Conservation (phyloP, 2,797 vertebrate genomes). For the Centropyge bicolor region DNA sequence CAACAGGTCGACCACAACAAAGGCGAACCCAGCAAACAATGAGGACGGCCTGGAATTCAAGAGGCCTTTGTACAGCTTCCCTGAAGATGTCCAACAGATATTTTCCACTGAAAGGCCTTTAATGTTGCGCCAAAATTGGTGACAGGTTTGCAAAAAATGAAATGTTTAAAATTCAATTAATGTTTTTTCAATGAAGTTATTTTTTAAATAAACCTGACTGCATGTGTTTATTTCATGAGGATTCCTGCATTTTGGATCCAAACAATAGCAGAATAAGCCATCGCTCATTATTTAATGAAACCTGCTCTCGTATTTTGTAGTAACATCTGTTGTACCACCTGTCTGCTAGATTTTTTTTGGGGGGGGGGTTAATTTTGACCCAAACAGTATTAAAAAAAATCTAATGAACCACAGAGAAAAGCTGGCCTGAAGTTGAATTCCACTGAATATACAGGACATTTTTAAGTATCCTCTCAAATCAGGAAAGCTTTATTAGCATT, state of each 20-base stretch:
- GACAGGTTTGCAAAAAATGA: conserved; percentile 12
- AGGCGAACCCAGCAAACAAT: conserved; percentile 54
- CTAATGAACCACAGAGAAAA: conserved; percentile 3
- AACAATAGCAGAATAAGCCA: conserved; percentile 24
- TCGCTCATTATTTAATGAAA: conserved; percentile 35
- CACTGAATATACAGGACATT: background rate
- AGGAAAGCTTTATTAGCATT: background rate
- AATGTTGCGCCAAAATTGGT: conserved; percentile 11
- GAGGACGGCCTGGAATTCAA: conserved; percentile 52
- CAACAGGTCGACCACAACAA: conserved; percentile 53
- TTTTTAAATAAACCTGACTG: background rate
- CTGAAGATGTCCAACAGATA: conserved; percentile 9
- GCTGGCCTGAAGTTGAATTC: background rate
- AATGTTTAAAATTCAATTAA: background rate
- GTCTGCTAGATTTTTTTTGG: background rate
- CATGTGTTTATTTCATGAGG: background rate
- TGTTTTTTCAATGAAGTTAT: background rate
- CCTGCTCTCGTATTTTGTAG: conserved; percentile 23
- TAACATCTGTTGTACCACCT: conserved; percentile 38
- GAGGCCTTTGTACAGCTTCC: conserved; percentile 26
- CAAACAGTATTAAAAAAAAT: conserved; percentile 2
- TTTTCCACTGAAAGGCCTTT: conserved; percentile 35
- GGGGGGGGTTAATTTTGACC: background rate
- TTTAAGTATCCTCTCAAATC: background rate
- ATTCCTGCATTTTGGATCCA: conserved; percentile 5